Evolutionary conservation across 2,113 vertebrate species (phyloP).

Genomic region (Nannobrachium achirus): DNA sequence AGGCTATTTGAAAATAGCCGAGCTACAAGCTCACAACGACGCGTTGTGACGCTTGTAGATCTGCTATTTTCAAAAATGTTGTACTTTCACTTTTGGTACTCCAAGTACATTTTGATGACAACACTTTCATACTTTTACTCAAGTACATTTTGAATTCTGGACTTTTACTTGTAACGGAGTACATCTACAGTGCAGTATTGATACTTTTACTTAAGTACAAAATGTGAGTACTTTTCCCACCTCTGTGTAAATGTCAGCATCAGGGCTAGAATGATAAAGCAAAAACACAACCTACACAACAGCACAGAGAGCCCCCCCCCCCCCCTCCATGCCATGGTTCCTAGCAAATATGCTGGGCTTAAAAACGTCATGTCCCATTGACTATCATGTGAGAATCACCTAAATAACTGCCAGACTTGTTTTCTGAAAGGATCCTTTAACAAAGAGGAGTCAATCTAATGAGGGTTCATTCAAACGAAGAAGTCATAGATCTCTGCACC

Average conservation of each 20-base stretch:
- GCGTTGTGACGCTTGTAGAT: no score
- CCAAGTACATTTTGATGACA: no score
- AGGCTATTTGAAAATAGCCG: no score
- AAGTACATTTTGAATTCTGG: no score
- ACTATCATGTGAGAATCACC: slow-evolving; percentile 70
- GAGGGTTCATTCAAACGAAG: slow-evolving; percentile 80
- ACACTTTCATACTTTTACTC: no score
- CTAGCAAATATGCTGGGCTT: slow-evolving; percentile 64
- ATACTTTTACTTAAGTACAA: no score
- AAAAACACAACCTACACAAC: slow-evolving; percentile 56
- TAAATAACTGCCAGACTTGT: slow-evolving; percentile 76
- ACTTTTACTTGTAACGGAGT: no score
- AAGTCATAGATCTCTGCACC: slow-evolving; percentile 80
- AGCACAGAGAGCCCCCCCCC: slow-evolving; percentile 42
- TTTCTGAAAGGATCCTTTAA: slow-evolving; percentile 77
- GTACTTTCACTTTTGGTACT: no score
- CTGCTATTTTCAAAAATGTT: no score
- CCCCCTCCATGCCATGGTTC: no score
- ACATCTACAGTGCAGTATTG: no score
- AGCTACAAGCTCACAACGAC: no score
- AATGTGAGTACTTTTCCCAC: slow-evolving; percentile 27
- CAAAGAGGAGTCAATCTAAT: slow-evolving; percentile 79
- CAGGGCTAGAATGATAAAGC: slow-evolving; percentile 55
- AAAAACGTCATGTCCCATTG: slow-evolving; percentile 75
- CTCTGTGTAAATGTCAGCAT: slow-evolving; percentile 60